Evolutionary conservation across 2,797 vertebrate genomes (phyloP), one percentile per base, ranked within the genome.

Genomic region (Aeoliscus strigatus): DNA sequence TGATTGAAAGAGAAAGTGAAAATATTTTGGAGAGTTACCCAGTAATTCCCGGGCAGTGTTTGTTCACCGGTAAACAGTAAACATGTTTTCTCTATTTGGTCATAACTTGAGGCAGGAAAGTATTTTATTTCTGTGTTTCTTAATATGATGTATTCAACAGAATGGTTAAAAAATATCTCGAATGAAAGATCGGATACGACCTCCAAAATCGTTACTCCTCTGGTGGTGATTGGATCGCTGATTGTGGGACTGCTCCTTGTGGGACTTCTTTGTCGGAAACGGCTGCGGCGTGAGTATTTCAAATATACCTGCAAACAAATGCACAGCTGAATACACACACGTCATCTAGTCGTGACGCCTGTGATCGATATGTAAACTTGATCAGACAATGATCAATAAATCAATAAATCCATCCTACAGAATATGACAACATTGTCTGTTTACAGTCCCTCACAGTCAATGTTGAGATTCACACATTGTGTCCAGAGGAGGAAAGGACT

Each of bases 151-250:
- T 0, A 0, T 44, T 14, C 9, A 66, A 50, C 0, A 0, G 0
- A 14, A 0, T 2, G 0, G 0, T 5, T 0, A 0, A 0, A n/a
- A 30, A 5, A 21, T 8, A 8, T n/a, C n/a, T n/a, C n/a, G n/a
- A 12, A 5, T 8, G 18, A 1, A 3, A 1, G 0, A 0, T 0
- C 0, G 0, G 5, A 1, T 16, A 0, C 0, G 2, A 0, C 14
- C 2, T 17, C 55, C 6, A 53, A 51, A 9, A 4, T 81, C 0
- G 27, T 66, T 0, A 75, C 86, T 18, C 71, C 76, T 4, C 1
- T 73, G 2, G 43, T 87, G 57, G 80, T 88, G 0, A 74, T 86
- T 0, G 86, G 86, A 0, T 81, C 81, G 0, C 51, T 87, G 35
- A 66, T 76, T 5, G 3, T 45, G 0, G 84, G 83, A 1, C 15